Conservation (phyloP, 2,888 invertebrate genomes). For the Cheilosia soror region DNA sequence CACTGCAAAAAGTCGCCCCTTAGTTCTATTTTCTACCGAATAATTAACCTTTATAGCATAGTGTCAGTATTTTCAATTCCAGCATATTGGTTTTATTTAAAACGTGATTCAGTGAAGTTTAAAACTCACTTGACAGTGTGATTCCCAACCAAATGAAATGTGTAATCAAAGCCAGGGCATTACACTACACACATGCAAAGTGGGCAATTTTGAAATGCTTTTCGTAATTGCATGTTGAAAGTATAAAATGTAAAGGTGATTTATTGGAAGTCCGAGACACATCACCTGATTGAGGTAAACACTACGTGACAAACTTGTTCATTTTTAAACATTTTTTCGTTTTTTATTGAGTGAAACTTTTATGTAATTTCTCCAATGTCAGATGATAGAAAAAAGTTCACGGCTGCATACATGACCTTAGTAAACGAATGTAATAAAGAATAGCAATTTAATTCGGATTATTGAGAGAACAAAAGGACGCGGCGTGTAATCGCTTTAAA, state of each 20-base stretch:
- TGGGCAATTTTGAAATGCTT: not conserved
- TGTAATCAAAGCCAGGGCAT: not conserved
- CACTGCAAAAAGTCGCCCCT: too few species aligned
- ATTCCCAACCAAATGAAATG: not conserved
- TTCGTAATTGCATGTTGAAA: not conserved
- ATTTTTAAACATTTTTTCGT: too few species aligned
- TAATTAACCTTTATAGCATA: too few species aligned
- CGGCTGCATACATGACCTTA: not conserved
- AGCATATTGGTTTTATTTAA: too few species aligned
- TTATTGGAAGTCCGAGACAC: not conserved
- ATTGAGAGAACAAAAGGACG: too few species aligned
- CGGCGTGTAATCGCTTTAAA: not conserved
- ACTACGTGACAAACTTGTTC: too few species aligned
- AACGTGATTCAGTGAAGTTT: too few species aligned
- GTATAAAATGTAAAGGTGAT: not conserved
- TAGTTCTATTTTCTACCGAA: too few species aligned
- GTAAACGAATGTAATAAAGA: not conserved
- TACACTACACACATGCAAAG: not conserved
- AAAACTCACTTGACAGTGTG: not conserved
- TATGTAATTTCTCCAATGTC: too few species aligned
- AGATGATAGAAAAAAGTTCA: not conserved
- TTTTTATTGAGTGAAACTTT: too few species aligned
- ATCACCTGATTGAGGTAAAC: not conserved
- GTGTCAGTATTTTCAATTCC: too few species aligned
- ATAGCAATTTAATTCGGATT: not conserved